Evolutionary conservation across 2,113 vertebrate genomes (phyloP), one percentile per base, ranked within the genome.

Genomic region (Lasiurus cinereus): DNA sequence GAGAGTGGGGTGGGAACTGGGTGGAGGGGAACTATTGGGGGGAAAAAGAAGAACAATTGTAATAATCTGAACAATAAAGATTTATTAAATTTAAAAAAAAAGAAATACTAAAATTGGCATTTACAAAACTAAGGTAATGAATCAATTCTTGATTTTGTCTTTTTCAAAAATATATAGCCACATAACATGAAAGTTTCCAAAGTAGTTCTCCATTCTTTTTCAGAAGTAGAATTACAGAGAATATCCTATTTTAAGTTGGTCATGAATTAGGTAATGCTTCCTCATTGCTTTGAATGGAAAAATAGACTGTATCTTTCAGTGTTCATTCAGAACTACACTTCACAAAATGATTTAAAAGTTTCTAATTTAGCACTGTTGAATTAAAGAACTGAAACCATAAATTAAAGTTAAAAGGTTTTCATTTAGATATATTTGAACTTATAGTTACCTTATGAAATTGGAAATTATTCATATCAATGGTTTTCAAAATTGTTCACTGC

Each of bases 221-320:
- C 46, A 88, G 95, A 90, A 64, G 33, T 22, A 92, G 36, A 83
- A 2, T 39, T 83, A 83, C 7, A 91, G 31, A 94, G 73, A 91
- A 76, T 93, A 46, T 33, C 21, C 24, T 84, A 14, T 88, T 80
- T 88, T 73, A 87, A 88, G 8, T 8, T 88, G 43, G 29, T 70
- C 0, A 2, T 79, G 33, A 89, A n/a, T 86, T 72, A 92, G 69
- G 11, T 79, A 92, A 80, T 90, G 62, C 27, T 64, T 96, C 18
- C 72, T 94, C 27, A 33, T 27, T 82, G 66, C 39, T 85, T 33
- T 85, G 18, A 82, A 52, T 62, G 36, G 21, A 86, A 93, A 90
- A 92, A 52, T 31, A 64, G 0, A 31, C 6, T 43, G 3, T 66
- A 43, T 16, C 29, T 92, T 90, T 78, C 70, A 56, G 7, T 87